Evolutionary conservation across 2,888 invertebrate genomes (phyloP), one percentile per base, ranked within the genome.

Genomic region (Aspidiotus destructor): DNA sequence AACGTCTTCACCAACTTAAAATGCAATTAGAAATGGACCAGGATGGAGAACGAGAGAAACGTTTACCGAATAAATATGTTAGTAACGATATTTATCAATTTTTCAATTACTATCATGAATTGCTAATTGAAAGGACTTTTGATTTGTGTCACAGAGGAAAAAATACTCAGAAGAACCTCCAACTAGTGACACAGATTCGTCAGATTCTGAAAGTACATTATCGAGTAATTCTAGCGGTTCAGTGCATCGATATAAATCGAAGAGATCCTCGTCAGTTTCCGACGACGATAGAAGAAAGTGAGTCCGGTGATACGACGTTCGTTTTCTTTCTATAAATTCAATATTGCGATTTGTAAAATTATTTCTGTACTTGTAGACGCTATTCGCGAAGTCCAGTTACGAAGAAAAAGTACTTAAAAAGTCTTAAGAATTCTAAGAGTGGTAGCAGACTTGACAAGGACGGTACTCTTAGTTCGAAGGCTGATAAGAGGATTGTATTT

Each of bases 1-100:
- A 86, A 77, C 82, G 88, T 73, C 80, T 88, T 72, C 85, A 84
- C 75, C 84, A 88, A 75, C 80, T 89, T 75, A 87, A 88, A 77
- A 81, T 87, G 74, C 88, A 89, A 80, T 80, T 89, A 77, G 88
- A 87, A 15, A 41, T 63, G 17, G 48, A 44, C n/a, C 65, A 58
- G 28, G 65, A 65, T 6, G 58, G 48, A 48, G 11, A 17, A 28
- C 28, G 28, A 28, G 28, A 28, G 28, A 28, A 28, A 28, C 28
- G 28, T 58, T 58, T 13, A 58, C 40, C 58, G 16, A 28, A 10
- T 28, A 58, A 58, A 28, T 13, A 28, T 13, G 58, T 58, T 13
- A 11, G 48, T 48, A 48, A 40, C 13, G 10, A 58, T 28, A 28
- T 28, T 28, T 28, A 28, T 28, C 28, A 28, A 28, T 5, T 28